Evolutionary conservation across 92 coral and sea anemone species (phyloP), one percentile per base, ranked within the genome.

Genomic region (Epizoanthus stellaris): DNA sequence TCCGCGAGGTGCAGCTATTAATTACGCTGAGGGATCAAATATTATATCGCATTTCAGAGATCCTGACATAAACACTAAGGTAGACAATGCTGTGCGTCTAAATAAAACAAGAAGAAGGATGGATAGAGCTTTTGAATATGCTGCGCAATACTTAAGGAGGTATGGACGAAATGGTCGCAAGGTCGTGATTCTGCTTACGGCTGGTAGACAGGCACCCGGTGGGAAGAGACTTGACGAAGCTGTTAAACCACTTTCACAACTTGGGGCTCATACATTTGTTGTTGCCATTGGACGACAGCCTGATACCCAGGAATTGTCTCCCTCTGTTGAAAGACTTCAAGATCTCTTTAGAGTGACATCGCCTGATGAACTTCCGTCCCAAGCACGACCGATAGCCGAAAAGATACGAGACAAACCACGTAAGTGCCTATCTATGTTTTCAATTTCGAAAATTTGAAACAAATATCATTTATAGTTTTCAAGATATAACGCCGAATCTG

Each of bases 161-260:
- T 88, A 87, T 17, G 85, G 98, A 20, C 87, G 91, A 39, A 92
- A 91, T 8, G 79, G 90, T 30, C 94, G 98, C 17, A 95, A 94
- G 54, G 85, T 93, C 25, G 93, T 95, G 42, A 83, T 95, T 56
- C 87, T 95, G 15, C 71, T 95, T 6, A 92, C 90, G 25, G 92
- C 89, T 59, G 98, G 96, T 40, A 77, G 92, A 45, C 92, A 90
- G 40, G 58, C 42, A 3, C 85, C 85, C 1, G 75, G 25, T 9
- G 82, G 82, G 13, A 62, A 40, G 25, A 70, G 64, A 42, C 85
- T 94, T 43, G 90, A 73, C 64, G 66, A 73, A 38, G 93, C 89
- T 30, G 86, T 91, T 12, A 79, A 86, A 60, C 88, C 90, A 19
- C 88, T 95, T 64, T 70, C 72, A 3, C 88, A 92, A 12, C 85